phyloP scores from a whole-genome alignment of 2,888 invertebrate genomes.

The Scrobipalpa costella region DNA sequence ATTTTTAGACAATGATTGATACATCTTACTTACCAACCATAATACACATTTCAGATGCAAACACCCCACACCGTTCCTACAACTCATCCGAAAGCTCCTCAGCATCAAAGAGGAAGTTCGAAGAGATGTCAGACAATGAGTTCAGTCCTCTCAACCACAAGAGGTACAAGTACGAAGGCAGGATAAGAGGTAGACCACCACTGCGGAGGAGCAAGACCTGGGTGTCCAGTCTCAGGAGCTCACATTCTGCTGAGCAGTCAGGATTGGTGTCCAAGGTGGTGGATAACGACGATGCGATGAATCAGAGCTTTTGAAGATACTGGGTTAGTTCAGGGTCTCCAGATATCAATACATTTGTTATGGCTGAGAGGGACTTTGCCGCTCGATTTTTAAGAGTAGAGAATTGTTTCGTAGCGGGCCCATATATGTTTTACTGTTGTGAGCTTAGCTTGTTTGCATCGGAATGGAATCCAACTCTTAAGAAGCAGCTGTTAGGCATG shows the following conservation, averaged over 20 bases:
- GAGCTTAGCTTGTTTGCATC: too few relatives aligned
- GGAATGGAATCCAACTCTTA: neutral
- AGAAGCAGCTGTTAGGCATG: too few relatives aligned
- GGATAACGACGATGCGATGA: slow-evolving; percentile 27
- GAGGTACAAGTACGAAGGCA: slow-evolving; percentile 63
- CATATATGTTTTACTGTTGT: too few relatives aligned
- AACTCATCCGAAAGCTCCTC: slow-evolving; percentile 52
- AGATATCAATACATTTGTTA: too few relatives aligned
- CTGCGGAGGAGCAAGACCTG: slow-evolving; percentile 52
- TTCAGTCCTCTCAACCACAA: slow-evolving; percentile 70
- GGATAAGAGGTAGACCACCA: slow-evolving; percentile 69
- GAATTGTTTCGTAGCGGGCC: too few relatives aligned
- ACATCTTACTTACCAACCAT: too few relatives aligned
- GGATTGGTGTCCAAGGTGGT: neutral
- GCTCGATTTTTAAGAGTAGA: too few relatives aligned
- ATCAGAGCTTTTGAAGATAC: slow-evolving; percentile 31
- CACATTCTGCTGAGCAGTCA: slow-evolving; percentile 43
- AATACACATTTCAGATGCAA: slow-evolving; percentile 18
- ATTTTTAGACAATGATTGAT: too few relatives aligned
- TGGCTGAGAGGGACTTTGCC: too few relatives aligned
- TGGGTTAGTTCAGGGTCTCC: too few relatives aligned
- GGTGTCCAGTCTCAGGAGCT: slow-evolving; percentile 52
- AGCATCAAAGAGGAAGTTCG: slow-evolving; percentile 63
- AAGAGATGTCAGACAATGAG: slow-evolving; percentile 59
- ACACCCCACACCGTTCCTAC: slow-evolving; percentile 53